Conservation (phyloP, 2,888 invertebrate species). For the Coecobrya sp. region DNA sequence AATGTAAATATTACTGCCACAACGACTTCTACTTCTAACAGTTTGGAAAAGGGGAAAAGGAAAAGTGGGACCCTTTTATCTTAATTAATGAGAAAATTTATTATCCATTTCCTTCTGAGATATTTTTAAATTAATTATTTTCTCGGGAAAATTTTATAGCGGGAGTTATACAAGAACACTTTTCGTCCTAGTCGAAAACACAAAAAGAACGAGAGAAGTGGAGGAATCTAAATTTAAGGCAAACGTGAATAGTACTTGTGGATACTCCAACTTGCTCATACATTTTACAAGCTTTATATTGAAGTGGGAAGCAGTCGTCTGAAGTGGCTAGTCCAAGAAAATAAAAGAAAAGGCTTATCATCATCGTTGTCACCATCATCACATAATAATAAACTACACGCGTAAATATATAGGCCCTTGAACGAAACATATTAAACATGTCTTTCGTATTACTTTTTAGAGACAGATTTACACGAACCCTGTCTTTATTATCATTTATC, state of each 20-base stretch:
- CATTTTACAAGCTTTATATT: neutral
- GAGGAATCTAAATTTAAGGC: constrained; percentile 6
- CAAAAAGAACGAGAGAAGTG: neutral
- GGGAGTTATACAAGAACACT: neutral
- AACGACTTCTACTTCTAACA: neutral
- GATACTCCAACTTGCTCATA: neutral
- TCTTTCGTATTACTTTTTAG: constrained; percentile 29
- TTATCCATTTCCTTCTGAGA: constrained; percentile 81
- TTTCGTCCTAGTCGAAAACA: neutral
- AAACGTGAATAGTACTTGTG: constrained; percentile 25
- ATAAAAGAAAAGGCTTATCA: constrained; percentile 54
- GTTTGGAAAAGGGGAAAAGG: constrained; percentile 49
- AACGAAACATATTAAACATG: neutral
- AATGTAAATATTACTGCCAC: constrained; percentile 49
- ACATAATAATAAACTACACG: constrained; percentile 50
- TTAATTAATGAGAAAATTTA: constrained; percentile 82
- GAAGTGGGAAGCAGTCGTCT: neutral
- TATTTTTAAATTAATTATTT: constrained; percentile 82
- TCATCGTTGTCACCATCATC: constrained; percentile 23
- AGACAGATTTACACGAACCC: neutral
- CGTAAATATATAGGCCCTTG: constrained; percentile 42
- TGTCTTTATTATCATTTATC: constrained; percentile 29
- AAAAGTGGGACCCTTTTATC: constrained; percentile 78
- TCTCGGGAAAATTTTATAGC: constrained; percentile 63
- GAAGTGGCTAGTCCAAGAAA: neutral